Base-by-base conservation (phyloP, 2,797 vertebrate species). In the Oreonectes daqikongensis region DNA sequence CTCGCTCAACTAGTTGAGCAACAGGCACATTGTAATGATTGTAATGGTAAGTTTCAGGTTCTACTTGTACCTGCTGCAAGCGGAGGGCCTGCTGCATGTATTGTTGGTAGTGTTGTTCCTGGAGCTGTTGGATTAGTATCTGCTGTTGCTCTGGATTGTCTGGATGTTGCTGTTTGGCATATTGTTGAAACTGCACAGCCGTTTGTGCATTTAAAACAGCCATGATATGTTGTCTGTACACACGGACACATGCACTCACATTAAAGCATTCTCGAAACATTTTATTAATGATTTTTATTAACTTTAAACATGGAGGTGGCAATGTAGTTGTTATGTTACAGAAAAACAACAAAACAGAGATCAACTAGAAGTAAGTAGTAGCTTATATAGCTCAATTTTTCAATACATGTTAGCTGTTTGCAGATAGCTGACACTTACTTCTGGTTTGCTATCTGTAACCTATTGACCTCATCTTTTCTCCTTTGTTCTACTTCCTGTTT, bases 91-190 rank as follows among this genome's bases (percentile, higher is more conserved):
- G 97, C 83, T 97, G 96, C 94, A 98, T 96, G 87, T 98, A 99
- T 81, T 98, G 97, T 83, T 98, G 96, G 87, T 98, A 98, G 89
- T 99, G 97, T 83, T 98, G 96, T 81, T 99, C 97, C 89, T 98
- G 96, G 30, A 99, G 93, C 91, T 99, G 97, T 4, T 94, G 94
- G 87, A 99, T 96, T 77, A 99, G 95, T 79, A 95, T 88, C 82
- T 96, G 92, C 90, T 99, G 97, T 81, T 99, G 97, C 35, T 99
- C 98, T 0, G 93, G 93, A 90, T 95, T 97, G 85, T 95, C 95
- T 9, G 96, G 96, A 72, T 95, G 97, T 82, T 98, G 97, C 84
- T 97, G 95, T 15, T 95, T 94, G 5, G 97, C 96, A 0, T 99
- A 99, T 87, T 99, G 96, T 85, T 97, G 97, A 90, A 99, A 98